Conservation (phyloP, 2,113 vertebrate species). For the Varanus salvator region DNA sequence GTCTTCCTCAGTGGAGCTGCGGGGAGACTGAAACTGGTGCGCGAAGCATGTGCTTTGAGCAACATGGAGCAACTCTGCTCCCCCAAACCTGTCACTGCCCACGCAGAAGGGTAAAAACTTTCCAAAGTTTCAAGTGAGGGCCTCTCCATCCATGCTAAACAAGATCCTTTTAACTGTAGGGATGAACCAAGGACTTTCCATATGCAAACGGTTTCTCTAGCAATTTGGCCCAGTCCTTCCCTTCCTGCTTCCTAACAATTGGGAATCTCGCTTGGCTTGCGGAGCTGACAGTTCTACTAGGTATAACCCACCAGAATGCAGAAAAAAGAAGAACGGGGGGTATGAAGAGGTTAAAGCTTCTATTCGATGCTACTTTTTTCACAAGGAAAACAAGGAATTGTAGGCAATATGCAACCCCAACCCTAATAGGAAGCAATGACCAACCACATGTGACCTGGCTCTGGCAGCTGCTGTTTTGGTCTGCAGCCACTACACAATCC, state of each 20-base stretch:
- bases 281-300: too few species aligned
- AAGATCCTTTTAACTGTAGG: not conserved
- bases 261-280: not conserved
- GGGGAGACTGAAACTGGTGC: not conserved
- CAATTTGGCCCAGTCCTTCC: not conserved
- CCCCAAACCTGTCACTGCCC: not conserved
- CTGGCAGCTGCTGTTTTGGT: not conserved
- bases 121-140: not conserved
- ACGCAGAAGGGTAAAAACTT: not conserved
- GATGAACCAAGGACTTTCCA: not conserved
- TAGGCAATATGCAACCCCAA: not conserved
- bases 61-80: not conserved
- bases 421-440: not conserved
- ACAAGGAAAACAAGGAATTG: not conserved
- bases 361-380: not conserved
- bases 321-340: not conserved
- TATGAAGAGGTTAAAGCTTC: not conserved
- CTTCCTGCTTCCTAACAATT: not conserved
- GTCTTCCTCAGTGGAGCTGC: not conserved
- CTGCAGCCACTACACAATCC: not conserved
- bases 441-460: not conserved
- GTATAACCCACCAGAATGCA: not conserved
- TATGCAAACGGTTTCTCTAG: not conserved
- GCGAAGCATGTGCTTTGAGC: not conserved
- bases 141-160: not conserved